phyloP scores from a whole-genome alignment of 2,888 invertebrate species.

The Alcis repandata region DNA sequence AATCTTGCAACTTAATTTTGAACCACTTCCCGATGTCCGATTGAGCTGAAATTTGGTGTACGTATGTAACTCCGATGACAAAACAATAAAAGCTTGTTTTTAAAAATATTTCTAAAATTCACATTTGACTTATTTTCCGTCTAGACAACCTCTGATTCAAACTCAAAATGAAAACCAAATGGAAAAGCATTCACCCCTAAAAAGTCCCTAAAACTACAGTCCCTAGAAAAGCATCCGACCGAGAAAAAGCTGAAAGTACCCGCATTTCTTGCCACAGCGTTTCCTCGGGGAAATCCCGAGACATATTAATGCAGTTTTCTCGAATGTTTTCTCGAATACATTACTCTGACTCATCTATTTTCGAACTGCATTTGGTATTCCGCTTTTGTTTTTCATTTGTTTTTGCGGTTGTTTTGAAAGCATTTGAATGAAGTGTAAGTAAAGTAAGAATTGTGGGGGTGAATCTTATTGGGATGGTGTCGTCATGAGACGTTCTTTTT shows the following conservation, averaged over 20 bases:
- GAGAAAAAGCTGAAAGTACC: conserved; percentile 12
- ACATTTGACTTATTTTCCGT: too few species aligned
- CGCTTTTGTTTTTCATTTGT: conserved; percentile 13
- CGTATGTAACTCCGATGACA: too few species aligned
- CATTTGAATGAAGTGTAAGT: not conserved
- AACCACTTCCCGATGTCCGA: too few species aligned
- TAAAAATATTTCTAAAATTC: too few species aligned
- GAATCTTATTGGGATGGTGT: too few species aligned
- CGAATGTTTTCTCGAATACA: conserved; percentile 25
- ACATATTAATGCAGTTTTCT: conserved; percentile 36
- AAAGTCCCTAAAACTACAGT: not conserved
- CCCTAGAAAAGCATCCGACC: conserved; percentile 8
- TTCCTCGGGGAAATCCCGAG: conserved; percentile 28
- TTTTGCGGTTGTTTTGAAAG: not conserved
- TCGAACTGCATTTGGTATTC: conserved; percentile 27
- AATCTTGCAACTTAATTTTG: too few species aligned
- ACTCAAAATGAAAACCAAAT: too few species aligned
- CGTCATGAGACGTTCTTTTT: too few species aligned
- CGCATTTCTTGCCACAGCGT: conserved; percentile 13
- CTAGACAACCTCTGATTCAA: too few species aligned
- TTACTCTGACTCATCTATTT: conserved; percentile 29
- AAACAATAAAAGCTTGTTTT: too few species aligned
- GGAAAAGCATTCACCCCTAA: too few species aligned
- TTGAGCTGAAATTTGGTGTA: too few species aligned
- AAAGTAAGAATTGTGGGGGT: not conserved